A percentile compares a stretch with the other conserved stretches of the same genome.
phyloP scores from a whole-genome alignment of 2,797 vertebrate species.

The Mormyrus proboscirostris region DNA sequence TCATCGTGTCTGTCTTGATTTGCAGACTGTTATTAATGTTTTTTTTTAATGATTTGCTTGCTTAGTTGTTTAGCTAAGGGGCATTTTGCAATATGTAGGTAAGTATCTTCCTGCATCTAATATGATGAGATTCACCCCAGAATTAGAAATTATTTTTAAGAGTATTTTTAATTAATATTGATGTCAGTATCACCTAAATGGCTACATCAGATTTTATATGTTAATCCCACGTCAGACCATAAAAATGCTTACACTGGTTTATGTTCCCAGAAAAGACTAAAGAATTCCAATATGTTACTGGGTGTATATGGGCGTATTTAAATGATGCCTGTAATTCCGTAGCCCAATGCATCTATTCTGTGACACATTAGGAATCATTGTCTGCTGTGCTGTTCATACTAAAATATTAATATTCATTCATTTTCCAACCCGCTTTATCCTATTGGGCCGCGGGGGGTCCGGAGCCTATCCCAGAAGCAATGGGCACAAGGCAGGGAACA shows the following conservation, averaged over 20 bases:
- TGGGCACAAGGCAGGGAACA: too few relatives aligned
- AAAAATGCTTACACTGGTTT: neutral
- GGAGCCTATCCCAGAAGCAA: too few relatives aligned
- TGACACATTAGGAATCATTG: neutral
- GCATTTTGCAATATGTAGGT: neutral
- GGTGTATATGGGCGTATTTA: neutral
- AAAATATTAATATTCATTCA: neutral
- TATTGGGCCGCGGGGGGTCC: too few relatives aligned
- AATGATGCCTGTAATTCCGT: neutral
- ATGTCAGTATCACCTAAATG: neutral
- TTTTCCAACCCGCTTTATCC: too few relatives aligned
- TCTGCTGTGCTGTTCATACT: neutral
- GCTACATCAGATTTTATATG: neutral
- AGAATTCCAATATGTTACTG: neutral
- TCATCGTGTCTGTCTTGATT: neutral
- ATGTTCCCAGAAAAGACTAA: neutral
- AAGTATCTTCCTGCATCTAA: neutral
- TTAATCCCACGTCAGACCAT: neutral
- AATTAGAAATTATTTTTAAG: neutral
- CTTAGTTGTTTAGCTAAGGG: neutral
- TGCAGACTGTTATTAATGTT: neutral
- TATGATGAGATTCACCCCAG: neutral
- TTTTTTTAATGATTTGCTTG: neutral
- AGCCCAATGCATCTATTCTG: neutral
- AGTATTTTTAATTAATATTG: neutral